Percentiles rank a stretch among this genome's conserved stretches.
phyloP scores from a whole-genome alignment of 2,113 vertebrate species.

The Megaceryle torquata region DNA sequence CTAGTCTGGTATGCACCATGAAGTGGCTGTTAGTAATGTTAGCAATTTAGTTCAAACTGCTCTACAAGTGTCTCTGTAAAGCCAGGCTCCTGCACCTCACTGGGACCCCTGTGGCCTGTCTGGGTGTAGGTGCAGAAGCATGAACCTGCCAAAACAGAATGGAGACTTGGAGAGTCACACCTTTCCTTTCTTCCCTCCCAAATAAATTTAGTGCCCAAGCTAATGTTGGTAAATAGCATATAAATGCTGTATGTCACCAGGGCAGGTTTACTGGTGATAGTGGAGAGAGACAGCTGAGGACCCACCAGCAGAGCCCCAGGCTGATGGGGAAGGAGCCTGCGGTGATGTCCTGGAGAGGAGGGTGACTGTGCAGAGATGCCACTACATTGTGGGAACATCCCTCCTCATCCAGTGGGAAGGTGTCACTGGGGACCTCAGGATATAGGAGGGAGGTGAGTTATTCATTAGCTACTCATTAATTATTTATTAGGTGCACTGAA shows the following conservation, averaged over 20 bases:
- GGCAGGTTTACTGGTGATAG: neutral
- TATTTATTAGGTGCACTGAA: neutral
- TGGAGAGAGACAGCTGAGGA: neutral
- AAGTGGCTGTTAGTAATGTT: neutral
- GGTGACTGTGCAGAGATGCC: neutral
- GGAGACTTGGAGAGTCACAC: neutral
- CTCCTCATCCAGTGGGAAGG: neutral
- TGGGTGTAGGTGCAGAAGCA: neutral
- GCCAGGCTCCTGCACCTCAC: neutral
- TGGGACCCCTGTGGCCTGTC: neutral
- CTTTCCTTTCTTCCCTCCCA: neutral
- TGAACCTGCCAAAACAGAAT: neutral
- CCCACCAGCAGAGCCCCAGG: neutral
- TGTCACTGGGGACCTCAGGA: neutral
- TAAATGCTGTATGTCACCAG: neutral
- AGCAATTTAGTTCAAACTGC: neutral
- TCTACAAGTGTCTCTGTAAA: neutral
- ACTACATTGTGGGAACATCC: fast-evolving
- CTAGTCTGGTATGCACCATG: too few species aligned
- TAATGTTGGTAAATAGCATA: neutral
- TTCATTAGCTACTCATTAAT: too few species aligned
- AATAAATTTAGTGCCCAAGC: neutral
- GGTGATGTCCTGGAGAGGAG: neutral
- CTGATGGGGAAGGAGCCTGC: neutral
- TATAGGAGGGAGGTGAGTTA: neutral